Conservation (phyloP, 2,113 vertebrate species). For the Hemichromis elongatus region DNA sequence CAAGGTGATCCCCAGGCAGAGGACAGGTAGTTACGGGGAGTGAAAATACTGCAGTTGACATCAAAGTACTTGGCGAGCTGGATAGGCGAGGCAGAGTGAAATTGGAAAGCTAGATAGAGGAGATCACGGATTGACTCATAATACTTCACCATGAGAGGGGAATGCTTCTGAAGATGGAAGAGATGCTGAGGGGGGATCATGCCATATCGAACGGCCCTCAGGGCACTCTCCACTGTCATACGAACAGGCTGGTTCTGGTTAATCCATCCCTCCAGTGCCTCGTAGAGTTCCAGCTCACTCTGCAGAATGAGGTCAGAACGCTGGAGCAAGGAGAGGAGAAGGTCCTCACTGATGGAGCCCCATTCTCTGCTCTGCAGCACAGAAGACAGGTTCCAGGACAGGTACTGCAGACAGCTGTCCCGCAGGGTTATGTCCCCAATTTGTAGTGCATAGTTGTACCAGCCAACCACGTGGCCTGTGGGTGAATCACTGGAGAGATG, state of each 20-base stretch:
- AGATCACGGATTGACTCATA: slow-evolving; percentile 81
- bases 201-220: slow-evolving; percentile 85
- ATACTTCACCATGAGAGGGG: slow-evolving; percentile 78
- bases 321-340: slow-evolving; percentile 86
- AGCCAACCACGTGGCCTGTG: slow-evolving; percentile 86
- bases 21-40: slow-evolving; percentile 93
- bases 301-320: slow-evolving; percentile 93
- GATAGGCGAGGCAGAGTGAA: slow-evolving; percentile 89
- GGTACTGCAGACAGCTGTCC: slow-evolving; percentile 90
- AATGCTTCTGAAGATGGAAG: slow-evolving; percentile 90
- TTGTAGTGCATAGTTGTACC: slow-evolving; percentile 90
- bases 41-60: slow-evolving; percentile 93
- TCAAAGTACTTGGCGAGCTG: slow-evolving; percentile 94
- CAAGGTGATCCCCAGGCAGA: slow-evolving; percentile 89
- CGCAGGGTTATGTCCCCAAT: slow-evolving; percentile 79
- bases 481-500: slow-evolving; percentile 87
- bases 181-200: slow-evolving; percentile 92
- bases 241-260: slow-evolving; percentile 74
- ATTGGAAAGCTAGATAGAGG: slow-evolving; percentile 93
- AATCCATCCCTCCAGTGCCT: slow-evolving; percentile 88
- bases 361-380: slow-evolving; percentile 86
- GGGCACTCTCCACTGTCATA: slow-evolving; percentile 73
- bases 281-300: slow-evolving; percentile 89
- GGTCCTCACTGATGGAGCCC: slow-evolving; percentile 82
- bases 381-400: slow-evolving; percentile 94